Evolutionary conservation across 2,888 invertebrate genomes (phyloP).

Genomic region (Apamea crenata): DNA sequence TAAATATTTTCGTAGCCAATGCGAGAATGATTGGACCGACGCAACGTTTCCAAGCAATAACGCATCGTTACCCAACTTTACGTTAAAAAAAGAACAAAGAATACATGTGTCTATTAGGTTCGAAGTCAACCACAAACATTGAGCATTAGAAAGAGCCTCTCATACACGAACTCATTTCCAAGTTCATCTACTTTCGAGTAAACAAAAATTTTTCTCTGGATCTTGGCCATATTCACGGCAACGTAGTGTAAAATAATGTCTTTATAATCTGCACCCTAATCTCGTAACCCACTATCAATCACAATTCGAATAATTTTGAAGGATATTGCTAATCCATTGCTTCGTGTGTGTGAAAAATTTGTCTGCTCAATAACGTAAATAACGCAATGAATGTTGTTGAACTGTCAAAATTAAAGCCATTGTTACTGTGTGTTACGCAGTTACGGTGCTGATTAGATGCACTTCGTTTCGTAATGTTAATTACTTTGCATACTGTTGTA

Average conservation of each 20-base stretch:
- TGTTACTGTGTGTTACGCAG: too few species aligned
- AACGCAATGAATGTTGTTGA: too few species aligned
- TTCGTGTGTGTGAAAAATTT: too few species aligned
- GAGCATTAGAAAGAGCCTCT: neutral
- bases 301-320: too few species aligned
- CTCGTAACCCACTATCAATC: too few species aligned
- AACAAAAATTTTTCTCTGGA: neutral
- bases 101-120: neutral
- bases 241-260: neutral
- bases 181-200: neutral
- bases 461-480: neutral
- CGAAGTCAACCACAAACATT: neutral
- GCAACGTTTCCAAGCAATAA: slow-evolving; percentile 7
- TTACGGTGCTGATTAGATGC: neutral
- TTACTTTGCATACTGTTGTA: too few species aligned
- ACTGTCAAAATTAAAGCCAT: too few species aligned
- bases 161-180: neutral
- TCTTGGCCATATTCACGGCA: neutral
- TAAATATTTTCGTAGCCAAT: slow-evolving; percentile 17
- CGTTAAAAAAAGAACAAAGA: neutral
- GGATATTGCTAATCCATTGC: too few species aligned
- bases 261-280: too few species aligned
- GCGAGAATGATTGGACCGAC: neutral
- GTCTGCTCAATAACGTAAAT: too few species aligned
- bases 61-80: neutral